Percentiles rank a stretch among this genome's conserved stretches.
These are phyloP conservation scores for Fragum sueziense DNA, from an alignment of 2,888 invertebrate species.

Conservation along the genomic window DNA sequence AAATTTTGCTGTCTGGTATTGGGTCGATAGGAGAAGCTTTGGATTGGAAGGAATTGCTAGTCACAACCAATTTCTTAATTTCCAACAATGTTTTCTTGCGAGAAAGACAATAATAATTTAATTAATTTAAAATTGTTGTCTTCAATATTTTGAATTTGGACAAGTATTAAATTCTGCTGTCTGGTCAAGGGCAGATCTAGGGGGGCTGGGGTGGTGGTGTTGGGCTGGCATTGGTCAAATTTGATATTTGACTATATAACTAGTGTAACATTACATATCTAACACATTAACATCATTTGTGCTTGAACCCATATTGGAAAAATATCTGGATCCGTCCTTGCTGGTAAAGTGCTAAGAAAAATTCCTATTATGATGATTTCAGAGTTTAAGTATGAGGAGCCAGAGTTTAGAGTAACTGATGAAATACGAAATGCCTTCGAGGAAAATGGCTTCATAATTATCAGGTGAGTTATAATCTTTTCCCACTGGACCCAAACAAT, in stretches of 20 bases:
- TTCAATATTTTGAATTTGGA: no score
- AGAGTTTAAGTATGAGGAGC: slow-evolving; percentile 57
- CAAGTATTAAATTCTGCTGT: no score
- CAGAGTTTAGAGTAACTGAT: slow-evolving; percentile 66
- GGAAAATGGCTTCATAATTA: slow-evolving; percentile 72
- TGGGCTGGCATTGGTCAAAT: not conserved
- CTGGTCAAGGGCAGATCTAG: not conserved
- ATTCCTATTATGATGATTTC: not conserved
- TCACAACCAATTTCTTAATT: no score
- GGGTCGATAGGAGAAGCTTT: not conserved
- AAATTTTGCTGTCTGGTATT: no score
- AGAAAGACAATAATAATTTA: not conserved
- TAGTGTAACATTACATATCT: not conserved
- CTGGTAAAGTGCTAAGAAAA: not conserved
- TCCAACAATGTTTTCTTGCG: not conserved
- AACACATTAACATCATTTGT: not conserved
- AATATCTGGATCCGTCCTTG: no score
- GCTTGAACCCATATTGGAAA: not conserved
- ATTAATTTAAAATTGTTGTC: no score
- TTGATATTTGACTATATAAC: not conserved
- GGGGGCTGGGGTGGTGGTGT: not conserved
- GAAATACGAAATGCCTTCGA: slow-evolving; percentile 67
- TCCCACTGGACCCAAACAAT: no score
- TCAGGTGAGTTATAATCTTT: slow-evolving; percentile 66
- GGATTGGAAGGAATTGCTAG: not conserved